phyloP scores from a whole-genome alignment of 2,888 invertebrate species.

The Julus scandinavius region DNA sequence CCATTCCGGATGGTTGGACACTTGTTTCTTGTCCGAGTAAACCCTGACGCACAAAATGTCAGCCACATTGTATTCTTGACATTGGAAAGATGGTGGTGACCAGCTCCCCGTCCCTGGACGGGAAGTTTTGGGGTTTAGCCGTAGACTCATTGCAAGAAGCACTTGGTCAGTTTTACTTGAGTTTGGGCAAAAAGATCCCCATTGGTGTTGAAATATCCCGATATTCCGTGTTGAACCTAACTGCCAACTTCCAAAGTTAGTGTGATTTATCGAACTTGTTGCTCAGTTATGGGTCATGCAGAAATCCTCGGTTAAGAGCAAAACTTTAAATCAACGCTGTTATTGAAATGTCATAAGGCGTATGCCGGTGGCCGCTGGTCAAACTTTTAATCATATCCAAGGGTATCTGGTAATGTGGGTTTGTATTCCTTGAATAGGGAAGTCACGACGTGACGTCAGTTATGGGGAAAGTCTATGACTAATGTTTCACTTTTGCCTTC shows the following conservation, averaged over 20 bases:
- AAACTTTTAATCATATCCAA: not conserved
- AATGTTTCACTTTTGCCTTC: not conserved
- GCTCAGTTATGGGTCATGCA: not conserved
- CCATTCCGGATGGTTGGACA: slow-evolving; percentile 41
- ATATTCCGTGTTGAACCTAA: too few species aligned
- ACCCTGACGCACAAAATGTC: slow-evolving; percentile 49
- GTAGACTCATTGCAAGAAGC: not conserved
- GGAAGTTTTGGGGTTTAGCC: not conserved
- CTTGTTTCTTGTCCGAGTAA: slow-evolving; percentile 5
- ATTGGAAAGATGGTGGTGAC: slow-evolving; percentile 43
- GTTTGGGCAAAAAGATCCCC: not conserved
- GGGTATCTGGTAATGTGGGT: not conserved
- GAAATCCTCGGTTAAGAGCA: not conserved
- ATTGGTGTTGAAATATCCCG: not conserved
- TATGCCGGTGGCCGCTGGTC: not conserved
- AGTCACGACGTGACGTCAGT: not conserved
- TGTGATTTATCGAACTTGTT: not conserved
- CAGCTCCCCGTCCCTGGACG: slow-evolving; percentile 19
- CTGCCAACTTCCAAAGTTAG: not conserved
- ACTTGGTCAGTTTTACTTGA: not conserved
- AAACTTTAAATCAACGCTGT: not conserved
- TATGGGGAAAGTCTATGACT: not conserved
- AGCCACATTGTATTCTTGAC: slow-evolving; percentile 49
- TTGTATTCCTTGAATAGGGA: not conserved
- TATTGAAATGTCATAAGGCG: slow-evolving; percentile 7